Evolutionary conservation across 2,113 vertebrate species (phyloP).

Genomic region (Urocitellus parryii): DNA sequence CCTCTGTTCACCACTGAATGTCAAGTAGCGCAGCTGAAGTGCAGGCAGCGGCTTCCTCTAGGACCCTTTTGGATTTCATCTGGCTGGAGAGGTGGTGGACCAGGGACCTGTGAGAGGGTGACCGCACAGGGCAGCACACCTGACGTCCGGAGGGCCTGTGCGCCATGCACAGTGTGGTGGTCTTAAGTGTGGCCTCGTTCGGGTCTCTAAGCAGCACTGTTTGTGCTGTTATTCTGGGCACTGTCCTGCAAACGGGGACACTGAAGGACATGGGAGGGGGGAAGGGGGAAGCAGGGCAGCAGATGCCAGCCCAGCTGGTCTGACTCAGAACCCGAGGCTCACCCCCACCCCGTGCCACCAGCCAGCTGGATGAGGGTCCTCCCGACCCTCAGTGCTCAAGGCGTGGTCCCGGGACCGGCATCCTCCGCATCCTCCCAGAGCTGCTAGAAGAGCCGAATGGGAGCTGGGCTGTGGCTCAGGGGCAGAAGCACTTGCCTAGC

Average conservation of each 20-base stretch:
- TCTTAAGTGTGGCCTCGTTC: too few relatives aligned
- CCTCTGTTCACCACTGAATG: not conserved
- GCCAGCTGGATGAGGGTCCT: not conserved
- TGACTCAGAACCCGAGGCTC: not conserved
- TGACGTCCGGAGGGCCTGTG: accelerated
- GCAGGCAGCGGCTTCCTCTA: not conserved
- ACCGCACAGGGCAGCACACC: not conserved
- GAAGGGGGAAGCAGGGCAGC: not conserved
- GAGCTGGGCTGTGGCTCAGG: too few relatives aligned
- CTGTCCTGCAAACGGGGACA: not conserved
- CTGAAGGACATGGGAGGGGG: not conserved
- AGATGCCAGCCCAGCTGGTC: not conserved
- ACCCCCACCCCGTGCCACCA: not conserved
- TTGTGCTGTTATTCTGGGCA: not conserved
- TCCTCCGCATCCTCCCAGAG: not conserved
- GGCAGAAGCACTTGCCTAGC: too few relatives aligned
- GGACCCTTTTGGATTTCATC: not conserved
- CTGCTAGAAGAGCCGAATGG: not conserved
- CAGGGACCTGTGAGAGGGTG: too few relatives aligned
- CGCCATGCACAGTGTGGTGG: not conserved
- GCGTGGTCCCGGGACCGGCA: not conserved
- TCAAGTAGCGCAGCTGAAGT: not conserved
- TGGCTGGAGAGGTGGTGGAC: not conserved
- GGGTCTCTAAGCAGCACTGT: not conserved
- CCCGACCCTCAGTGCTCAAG: not conserved